These are phyloP conservation scores for Rhinichthys klamathensis DNA, from an alignment of 2,113 vertebrate genomes.

Conservation along the genomic window DNA sequence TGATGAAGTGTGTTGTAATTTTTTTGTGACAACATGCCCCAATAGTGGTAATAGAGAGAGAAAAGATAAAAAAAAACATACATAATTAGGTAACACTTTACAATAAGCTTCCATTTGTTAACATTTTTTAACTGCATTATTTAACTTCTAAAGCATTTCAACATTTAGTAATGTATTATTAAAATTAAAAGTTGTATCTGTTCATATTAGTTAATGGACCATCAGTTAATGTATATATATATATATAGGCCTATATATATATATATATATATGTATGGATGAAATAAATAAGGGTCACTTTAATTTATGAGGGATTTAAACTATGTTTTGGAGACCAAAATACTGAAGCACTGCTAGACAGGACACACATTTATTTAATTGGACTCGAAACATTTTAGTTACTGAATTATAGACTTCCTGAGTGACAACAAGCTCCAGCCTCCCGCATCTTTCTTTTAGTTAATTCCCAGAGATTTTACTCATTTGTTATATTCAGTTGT, in stretches of 20 bases:
- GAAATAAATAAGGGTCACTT: neutral
- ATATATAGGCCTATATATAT: too few relatives aligned
- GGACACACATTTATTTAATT: conserved; percentile 3
- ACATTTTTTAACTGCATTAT: too few relatives aligned
- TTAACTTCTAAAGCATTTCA: too few relatives aligned
- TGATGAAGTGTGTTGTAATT: neutral
- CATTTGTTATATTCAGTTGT: conserved; percentile 31
- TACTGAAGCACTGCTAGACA: neutral
- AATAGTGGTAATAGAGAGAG: neutral
- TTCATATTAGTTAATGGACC: too few relatives aligned
- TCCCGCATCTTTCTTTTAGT: neutral
- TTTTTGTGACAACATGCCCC: neutral
- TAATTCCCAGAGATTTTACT: conserved; percentile 18
- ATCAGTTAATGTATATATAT: too few relatives aligned
- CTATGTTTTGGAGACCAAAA: neutral
- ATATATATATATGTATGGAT: too few relatives aligned
- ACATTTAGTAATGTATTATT: too few relatives aligned
- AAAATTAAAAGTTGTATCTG: too few relatives aligned
- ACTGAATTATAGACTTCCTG: conserved; percentile 12
- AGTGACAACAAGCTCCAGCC: conserved; percentile 20
- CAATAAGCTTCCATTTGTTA: too few relatives aligned
- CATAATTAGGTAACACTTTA: neutral
- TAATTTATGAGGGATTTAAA: neutral
- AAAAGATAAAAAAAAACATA: neutral
- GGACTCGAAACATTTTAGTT: conserved; percentile 4